Percentiles rank a stretch among this genome's conserved stretches.
phyloP scores from a whole-genome alignment of 2,113 vertebrate genomes.

The Phasianus colchicus region DNA sequence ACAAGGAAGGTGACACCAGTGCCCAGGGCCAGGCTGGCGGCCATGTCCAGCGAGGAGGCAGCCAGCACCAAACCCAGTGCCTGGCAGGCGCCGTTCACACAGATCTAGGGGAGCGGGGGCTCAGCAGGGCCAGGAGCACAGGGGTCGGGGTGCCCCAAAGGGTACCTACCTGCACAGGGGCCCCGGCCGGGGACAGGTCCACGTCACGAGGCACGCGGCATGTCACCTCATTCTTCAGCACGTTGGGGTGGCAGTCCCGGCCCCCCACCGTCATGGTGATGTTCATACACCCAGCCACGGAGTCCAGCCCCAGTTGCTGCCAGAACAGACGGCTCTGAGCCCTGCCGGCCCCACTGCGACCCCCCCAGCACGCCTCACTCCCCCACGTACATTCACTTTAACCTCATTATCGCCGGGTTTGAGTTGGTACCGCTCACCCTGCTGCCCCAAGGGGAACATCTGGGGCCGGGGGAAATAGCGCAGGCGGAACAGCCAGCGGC shows the following conservation, averaged over 20 bases:
- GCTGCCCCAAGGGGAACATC: slow-evolving; percentile 75
- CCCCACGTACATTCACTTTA: slow-evolving; percentile 82
- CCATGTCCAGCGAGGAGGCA: slow-evolving; percentile 73
- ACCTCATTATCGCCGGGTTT: slow-evolving; percentile 83
- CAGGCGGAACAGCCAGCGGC: slow-evolving; percentile 78
- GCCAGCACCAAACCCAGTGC: slow-evolving; percentile 83
- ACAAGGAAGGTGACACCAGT: slow-evolving; percentile 78
- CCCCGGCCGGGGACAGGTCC: slow-evolving; percentile 75
- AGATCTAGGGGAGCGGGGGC: slow-evolving; percentile 48
- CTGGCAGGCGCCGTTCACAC: slow-evolving; percentile 80
- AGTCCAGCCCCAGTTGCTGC: slow-evolving; percentile 87
- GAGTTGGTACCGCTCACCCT: slow-evolving; percentile 74
- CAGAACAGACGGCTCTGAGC: background rate
- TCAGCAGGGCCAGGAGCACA: accelerated
- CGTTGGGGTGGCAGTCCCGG: slow-evolving; percentile 84
- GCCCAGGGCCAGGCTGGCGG: slow-evolving; percentile 83
- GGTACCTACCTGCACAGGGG: slow-evolving; percentile 82
- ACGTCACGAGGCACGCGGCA: slow-evolving; percentile 87
- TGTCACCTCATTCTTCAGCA: slow-evolving; percentile 88
- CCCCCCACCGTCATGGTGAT: slow-evolving; percentile 88
- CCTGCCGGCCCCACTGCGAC: accelerated
- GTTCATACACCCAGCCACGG: slow-evolving; percentile 86
- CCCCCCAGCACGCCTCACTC: background rate
- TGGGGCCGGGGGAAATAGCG: slow-evolving; percentile 82
- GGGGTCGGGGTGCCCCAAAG: accelerated